phyloP scores from a whole-genome alignment of 53 echinoderm and acorn worm genomes.

The Echinarachnius parma region DNA sequence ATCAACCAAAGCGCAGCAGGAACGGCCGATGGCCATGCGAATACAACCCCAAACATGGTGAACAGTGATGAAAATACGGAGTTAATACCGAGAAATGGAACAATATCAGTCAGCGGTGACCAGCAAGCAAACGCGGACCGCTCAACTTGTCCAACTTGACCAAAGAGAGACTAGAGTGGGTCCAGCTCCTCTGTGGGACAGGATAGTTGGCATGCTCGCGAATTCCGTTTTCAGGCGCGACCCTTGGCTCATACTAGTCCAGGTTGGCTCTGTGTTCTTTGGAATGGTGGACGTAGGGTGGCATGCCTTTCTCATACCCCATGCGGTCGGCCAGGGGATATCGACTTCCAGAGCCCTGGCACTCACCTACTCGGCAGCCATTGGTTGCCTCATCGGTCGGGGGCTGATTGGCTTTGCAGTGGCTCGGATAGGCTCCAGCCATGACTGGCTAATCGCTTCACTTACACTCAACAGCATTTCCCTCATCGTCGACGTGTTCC shows the following conservation, averaged over 20 bases:
- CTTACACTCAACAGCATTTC: background rate
- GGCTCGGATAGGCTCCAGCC: no score
- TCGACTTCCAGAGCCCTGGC: background rate
- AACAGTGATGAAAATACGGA: no score
- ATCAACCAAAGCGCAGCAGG: no score
- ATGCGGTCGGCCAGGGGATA: background rate
- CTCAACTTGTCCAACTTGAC: no score
- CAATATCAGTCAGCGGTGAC: no score
- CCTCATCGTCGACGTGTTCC: background rate
- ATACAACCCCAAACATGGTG: no score
- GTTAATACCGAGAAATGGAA: no score
- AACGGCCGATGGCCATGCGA: no score
- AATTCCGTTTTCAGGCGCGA: background rate
- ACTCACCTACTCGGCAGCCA: slow-evolving; percentile 8
- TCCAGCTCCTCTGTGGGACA: no score
- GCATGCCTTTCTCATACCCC: slow-evolving; percentile 25
- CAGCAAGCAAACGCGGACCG: no score
- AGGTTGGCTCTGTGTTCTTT: background rate
- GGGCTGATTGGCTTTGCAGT: no score
- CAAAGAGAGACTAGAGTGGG: no score
- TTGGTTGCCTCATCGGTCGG: slow-evolving; percentile 6
- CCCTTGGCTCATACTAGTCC: background rate
- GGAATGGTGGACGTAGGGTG: slow-evolving; percentile 5
- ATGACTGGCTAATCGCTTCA: background rate
- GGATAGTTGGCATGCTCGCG: background rate